These are phyloP conservation scores for Ctenopoma kingsleyae DNA, from an alignment of 2,797 vertebrate species.

Conservation along the genomic window DNA sequence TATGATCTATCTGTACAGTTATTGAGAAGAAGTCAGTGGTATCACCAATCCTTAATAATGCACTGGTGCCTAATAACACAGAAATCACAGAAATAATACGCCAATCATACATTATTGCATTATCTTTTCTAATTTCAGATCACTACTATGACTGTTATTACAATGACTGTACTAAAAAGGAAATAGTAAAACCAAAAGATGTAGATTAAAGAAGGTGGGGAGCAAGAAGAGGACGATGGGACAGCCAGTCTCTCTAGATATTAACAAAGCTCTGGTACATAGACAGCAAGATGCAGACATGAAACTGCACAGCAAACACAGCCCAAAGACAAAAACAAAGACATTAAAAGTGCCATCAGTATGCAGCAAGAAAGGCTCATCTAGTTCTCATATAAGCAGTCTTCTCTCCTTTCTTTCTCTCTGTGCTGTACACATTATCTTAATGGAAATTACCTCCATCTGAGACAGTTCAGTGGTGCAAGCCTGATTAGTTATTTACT, in stretches of 20 bases:
- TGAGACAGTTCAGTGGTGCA: conserved; percentile 50
- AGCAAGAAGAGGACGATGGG: neutral
- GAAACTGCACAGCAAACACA: neutral
- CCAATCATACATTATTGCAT: neutral
- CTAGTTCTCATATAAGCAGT: conserved; percentile 10
- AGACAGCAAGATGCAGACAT: neutral
- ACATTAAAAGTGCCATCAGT: conserved; percentile 36
- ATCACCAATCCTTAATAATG: neutral
- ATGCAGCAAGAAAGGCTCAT: conserved; percentile 28
- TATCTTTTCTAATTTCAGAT: neutral
- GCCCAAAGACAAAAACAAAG: neutral
- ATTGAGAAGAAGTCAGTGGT: no score
- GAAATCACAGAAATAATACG: neutral
- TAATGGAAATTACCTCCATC: conserved; percentile 70
- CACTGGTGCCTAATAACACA: neutral
- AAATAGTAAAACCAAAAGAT: conserved; percentile 19
- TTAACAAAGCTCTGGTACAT: neutral
- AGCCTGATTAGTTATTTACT: conserved; percentile 69
- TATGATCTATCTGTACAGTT: neutral
- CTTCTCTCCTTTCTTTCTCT: conserved; percentile 20
- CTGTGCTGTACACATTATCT: conserved; percentile 49
- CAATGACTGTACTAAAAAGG: neutral
- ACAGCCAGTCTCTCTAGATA: conserved; percentile 2
- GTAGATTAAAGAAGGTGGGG: conserved; percentile 16
- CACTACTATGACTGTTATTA: neutral